These are phyloP conservation scores for Megaceryle alcyon DNA, from an alignment of 2,797 vertebrate species.

Conservation along the genomic window DNA sequence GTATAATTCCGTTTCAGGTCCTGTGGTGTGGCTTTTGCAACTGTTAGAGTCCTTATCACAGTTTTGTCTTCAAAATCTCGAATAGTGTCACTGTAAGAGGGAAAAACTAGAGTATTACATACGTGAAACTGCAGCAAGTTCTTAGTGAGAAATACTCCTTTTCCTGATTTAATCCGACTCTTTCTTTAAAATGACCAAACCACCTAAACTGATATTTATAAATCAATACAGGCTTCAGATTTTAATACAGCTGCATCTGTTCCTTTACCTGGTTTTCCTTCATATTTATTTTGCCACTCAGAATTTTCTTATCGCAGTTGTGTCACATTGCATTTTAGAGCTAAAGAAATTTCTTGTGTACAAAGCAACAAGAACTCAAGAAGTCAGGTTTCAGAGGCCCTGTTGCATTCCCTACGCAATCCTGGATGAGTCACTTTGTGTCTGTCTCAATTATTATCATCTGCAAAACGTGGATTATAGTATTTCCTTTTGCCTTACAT, in stretches of 20 bases:
- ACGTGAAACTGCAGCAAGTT: not conserved
- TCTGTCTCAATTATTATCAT: not conserved
- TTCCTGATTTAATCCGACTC: not conserved
- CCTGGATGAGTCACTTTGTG: constrained; percentile 4
- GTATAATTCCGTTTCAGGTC: constrained; percentile 86
- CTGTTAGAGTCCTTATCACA: constrained; percentile 72
- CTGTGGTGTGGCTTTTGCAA: constrained; percentile 80
- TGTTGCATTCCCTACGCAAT: not conserved
- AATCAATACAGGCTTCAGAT: not conserved
- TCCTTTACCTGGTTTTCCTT: constrained; percentile 31
- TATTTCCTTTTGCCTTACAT: not conserved
- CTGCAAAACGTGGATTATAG: not conserved
- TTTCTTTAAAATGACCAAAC: not conserved
- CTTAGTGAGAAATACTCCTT: not conserved
- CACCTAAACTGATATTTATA: not conserved
- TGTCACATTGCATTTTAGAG: not conserved
- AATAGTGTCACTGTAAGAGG: constrained; percentile 52
- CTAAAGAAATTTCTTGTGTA: not conserved
- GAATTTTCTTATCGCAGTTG: not conserved
- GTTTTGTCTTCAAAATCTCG: constrained; percentile 67
- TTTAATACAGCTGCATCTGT: constrained; percentile 10
- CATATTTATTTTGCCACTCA: constrained; percentile 20
- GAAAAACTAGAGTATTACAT: not conserved
- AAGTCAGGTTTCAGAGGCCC: constrained; percentile 1
- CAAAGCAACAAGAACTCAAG: not conserved